Evolutionary conservation across 2,888 invertebrate genomes (phyloP), one percentile per base, ranked within the genome.

Genomic region (Vanessa cardui): DNA sequence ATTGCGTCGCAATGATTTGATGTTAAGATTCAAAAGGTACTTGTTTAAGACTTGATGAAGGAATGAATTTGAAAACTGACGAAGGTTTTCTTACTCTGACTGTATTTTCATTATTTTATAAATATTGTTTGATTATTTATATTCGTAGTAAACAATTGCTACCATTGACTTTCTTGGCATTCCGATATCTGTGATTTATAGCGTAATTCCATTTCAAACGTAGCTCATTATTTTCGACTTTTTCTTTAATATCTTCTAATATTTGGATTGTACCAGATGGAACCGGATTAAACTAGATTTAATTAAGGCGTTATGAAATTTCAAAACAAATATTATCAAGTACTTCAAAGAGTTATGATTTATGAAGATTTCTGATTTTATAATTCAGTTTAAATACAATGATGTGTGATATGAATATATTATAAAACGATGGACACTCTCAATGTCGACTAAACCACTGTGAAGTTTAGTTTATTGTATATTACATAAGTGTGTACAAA

Each of bases 191-290:
- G 46, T 44, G 46, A 54, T 60, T 68, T 56, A 68, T 47, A 39
- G 45, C 45, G 26, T 64, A 39, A 47, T 52, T 46, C 44, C 26
- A 60, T 60, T 60, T 60, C 44, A 60, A 56, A 50, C n/a, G 47
- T 8, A n/a, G n/a, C 26, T 54, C 46, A 68, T 68, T 68, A 64
- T 54, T 68, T 67, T 54, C 16, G 44, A 49, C 52, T 68, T 63
- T 26, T 54, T 54, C 45, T 12, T 45, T 52, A 31, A 60, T 58
- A 33, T 46, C 45, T 18, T 12, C 18, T 16, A 46, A 68, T 52
- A 64, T 68, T 72, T 50, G 44, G 58, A 26, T 56, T 18, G 52
- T 54, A 21, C 58, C 65, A 68, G 68, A 68, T 68, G 68, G 54
- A 60, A 49, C 49, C 26, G 49, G 54, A 58, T 64, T 39, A 61